Percentiles rank a stretch among this genome's conserved stretches.
phyloP scores from a whole-genome alignment of 2,113 vertebrate species.

The Sander vitreus region DNA sequence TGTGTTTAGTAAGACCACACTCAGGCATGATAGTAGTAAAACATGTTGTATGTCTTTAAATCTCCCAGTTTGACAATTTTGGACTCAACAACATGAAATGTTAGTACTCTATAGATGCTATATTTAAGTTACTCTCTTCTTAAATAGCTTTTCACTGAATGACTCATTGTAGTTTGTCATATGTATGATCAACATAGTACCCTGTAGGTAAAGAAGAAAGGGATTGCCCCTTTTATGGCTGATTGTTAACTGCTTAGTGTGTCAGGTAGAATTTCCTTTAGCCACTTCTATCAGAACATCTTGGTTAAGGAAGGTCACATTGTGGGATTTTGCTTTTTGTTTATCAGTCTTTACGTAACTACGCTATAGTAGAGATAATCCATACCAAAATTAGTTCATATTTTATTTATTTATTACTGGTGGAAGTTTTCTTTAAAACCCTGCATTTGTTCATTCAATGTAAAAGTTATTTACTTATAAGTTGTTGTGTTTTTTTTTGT shows the following conservation, averaged over 20 bases:
- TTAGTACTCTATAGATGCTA: constrained; percentile 48
- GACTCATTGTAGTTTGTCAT: constrained; percentile 64
- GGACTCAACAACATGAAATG: constrained; percentile 53
- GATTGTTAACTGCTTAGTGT: constrained; percentile 46
- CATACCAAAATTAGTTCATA: constrained; percentile 41
- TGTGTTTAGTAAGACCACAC: constrained; percentile 55
- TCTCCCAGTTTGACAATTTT: constrained; percentile 49
- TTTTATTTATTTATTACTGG: constrained; percentile 29
- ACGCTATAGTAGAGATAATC: constrained; percentile 32
- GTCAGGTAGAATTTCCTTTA: constrained; percentile 48
- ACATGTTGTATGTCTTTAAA: constrained; percentile 44
- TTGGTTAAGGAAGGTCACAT: constrained; percentile 51
- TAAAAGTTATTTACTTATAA: constrained; percentile 5
- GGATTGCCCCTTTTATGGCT: constrained; percentile 54
- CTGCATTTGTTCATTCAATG: constrained; percentile 32
- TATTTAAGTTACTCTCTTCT: constrained; percentile 49
- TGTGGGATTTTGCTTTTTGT: constrained; percentile 57
- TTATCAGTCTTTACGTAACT: constrained; percentile 40
- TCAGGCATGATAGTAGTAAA: constrained; percentile 42
- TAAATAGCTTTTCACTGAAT: constrained; percentile 50
- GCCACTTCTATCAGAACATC: constrained; percentile 20
- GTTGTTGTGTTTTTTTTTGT: constrained; percentile 22
- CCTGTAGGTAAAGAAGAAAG: constrained; percentile 39
- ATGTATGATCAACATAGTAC: constrained; percentile 61
- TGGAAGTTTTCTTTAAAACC: constrained; percentile 34